Conservation (phyloP, 2,888 invertebrate genomes). For the Lithophane ornitopus region DNA sequence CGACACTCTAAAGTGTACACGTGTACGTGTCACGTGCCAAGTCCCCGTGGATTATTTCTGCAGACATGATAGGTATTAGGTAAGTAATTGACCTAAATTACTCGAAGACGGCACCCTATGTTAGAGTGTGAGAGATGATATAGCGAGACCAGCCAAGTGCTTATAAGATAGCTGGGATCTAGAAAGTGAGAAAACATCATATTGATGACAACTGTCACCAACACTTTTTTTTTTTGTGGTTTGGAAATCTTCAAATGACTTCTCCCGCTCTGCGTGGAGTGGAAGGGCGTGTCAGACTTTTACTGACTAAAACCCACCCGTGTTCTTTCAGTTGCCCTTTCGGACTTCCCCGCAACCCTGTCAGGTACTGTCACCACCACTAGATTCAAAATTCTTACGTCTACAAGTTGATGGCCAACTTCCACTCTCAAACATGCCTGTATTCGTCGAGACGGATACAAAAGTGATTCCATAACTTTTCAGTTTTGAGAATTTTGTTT, state of each 20-base stretch:
- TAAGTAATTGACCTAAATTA: constrained; percentile 18
- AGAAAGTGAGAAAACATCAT: not conserved
- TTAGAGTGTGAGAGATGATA: not conserved
- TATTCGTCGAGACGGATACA: not conserved
- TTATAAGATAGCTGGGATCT: not conserved
- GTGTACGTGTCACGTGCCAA: constrained; percentile 28
- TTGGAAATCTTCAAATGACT: too few relatives aligned
- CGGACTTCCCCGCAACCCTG: too few relatives aligned
- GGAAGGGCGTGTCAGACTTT: too few relatives aligned
- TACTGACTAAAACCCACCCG: too few relatives aligned
- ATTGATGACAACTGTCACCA: not conserved
- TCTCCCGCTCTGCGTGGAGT: too few relatives aligned
- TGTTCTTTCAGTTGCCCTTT: too few relatives aligned
- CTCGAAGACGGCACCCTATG: constrained; percentile 12
- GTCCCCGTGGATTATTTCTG: constrained; percentile 24
- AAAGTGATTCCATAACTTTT: not conserved
- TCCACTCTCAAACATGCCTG: not conserved
- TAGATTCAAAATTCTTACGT: not conserved
- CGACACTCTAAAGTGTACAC: not conserved
- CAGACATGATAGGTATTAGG: not conserved
- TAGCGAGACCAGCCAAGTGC: not conserved
- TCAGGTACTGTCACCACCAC: too few relatives aligned
- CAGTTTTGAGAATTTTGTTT: not conserved
- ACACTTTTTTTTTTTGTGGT: too few relatives aligned
- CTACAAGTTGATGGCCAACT: not conserved